Conservation (phyloP, 1,140 invertebrate genomes). For the Monomorium pharaonis region DNA sequence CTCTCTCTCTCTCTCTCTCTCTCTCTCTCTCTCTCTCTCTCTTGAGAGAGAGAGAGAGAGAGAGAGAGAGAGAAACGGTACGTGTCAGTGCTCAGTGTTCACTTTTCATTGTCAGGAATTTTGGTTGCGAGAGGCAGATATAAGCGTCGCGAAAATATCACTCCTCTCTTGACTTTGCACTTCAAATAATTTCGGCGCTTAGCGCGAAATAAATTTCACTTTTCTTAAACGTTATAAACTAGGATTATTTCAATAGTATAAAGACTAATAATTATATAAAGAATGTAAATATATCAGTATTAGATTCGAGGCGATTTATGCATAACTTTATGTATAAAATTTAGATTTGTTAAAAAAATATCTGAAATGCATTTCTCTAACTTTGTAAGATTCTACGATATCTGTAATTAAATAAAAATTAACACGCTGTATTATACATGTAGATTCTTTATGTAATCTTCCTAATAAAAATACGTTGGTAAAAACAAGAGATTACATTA, state of each 20-base stretch:
- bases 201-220: not conserved
- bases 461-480: not conserved
- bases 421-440: not conserved
- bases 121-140: not conserved
- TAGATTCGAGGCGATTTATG: not conserved
- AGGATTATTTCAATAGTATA: not conserved
- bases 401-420: not conserved
- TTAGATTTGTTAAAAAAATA: not conserved
- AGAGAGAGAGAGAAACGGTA: not conserved
- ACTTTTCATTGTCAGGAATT: slow-evolving; percentile 47
- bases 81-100: slow-evolving; percentile 14
- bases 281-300: not conserved
- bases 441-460: not conserved
- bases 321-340: not conserved
- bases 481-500: not conserved
- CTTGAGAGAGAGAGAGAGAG: too few relatives aligned
- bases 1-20: slow-evolving; percentile 17
- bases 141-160: not conserved
- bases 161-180: not conserved
- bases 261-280: not conserved
- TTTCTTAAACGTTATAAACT: not conserved
- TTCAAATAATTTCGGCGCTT: not conserved
- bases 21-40: slow-evolving; percentile 11
- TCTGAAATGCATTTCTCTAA: not conserved
- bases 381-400: not conserved